Base-by-base conservation (phyloP, 2,113 vertebrate species). In the Phaethornis superciliosus region DNA sequence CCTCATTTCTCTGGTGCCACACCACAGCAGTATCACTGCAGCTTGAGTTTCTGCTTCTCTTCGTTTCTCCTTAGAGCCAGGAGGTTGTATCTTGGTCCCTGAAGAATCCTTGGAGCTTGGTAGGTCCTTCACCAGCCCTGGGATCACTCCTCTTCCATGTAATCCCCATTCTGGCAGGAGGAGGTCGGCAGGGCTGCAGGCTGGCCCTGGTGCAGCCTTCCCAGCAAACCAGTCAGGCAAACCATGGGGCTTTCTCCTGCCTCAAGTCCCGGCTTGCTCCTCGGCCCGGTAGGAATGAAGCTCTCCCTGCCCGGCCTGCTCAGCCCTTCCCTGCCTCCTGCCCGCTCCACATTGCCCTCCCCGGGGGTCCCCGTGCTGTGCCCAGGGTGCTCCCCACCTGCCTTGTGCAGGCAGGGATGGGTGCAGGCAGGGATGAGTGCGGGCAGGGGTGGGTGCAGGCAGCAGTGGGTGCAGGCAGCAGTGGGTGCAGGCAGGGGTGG, bases 161-260 rank as follows among this genome's bases (percentile, higher is more conserved):
- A 67, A 87, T 26, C 32, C 28, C 0, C 0, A 3, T 49, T 15
- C 46, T 82, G 1, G 4, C 4, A 15, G 76, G 79, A 59, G 63
- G 52, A 46, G 67, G 2, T 16, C 22, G 81, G 46, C 37, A 23
- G 5, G 1, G 28, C 74, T 35, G 21, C 0, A 2, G 87, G 92
- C 87, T 91, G 89, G 81, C 87, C 89, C 82, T 7, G 32, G 78
- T 88, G 88, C 44, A 0, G 7, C 28, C 83, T 93, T 93, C 71
- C 70, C 78, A 63, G 89, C 89, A 96, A 96, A 95, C 91, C 93
- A 93, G 91, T 74, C 1, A 10, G 62, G 95, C 74, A 81, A 75
- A 94, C 32, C 5, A 1, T 3, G 6, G 32, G 1, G 79, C 75
- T 94, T 89, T 90, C 87, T 83, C 80, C n/a, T 2, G 3, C 87